Evolutionary conservation across 2,888 invertebrate species (phyloP), one percentile per base, ranked within the genome.

Genomic region (Agonopterix arenella): DNA sequence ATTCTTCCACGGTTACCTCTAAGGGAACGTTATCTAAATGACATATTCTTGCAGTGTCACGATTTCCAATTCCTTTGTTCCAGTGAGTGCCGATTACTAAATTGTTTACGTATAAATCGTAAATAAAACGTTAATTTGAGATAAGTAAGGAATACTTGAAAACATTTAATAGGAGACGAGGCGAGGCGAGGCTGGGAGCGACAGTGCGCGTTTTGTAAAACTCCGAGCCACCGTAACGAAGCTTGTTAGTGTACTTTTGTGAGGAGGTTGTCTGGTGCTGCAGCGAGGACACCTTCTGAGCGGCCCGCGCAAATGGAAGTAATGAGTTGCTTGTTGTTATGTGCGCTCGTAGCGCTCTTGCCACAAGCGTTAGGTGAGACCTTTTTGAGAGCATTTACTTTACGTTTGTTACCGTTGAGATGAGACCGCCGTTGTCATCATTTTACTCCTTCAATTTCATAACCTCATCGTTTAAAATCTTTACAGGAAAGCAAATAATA

Each of bases 241-340:
- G 81, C 85, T 84, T 82, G 84, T 86, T 86, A 85, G 79, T 65
- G 72, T 72, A 73, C 75, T 78, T 79, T 76, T 79, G 73, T 78
- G 75, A 80, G 82, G 70, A 77, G 76, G 80, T 80, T 81, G 83
- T 80, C 80, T 72, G 58, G 49, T 65, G 66, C 67, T 65, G 66
- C 66, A 70, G 64, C 57, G 68, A 65, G 73, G 81, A 80, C 80
- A 81, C 77, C 80, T 80, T 56, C 60, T 50, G 65, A 69, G 70
- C 61, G 67, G 62, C 60, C 36, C 45, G 45, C 18, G 63, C 74
- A 81, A 83, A 85, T 85, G 84, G 80, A 80, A 79, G 79, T 84
- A 85, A 86, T 84, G 83, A 84, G 76, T 75, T 72, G 73, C 59
- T 59, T 83, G 70, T 77, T 85, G 78, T 73, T 83, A 59, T 84